These are phyloP conservation scores for Romanogobio albipinnatus DNA, from an alignment of 2,113 vertebrate species.

Conservation along the genomic window DNA sequence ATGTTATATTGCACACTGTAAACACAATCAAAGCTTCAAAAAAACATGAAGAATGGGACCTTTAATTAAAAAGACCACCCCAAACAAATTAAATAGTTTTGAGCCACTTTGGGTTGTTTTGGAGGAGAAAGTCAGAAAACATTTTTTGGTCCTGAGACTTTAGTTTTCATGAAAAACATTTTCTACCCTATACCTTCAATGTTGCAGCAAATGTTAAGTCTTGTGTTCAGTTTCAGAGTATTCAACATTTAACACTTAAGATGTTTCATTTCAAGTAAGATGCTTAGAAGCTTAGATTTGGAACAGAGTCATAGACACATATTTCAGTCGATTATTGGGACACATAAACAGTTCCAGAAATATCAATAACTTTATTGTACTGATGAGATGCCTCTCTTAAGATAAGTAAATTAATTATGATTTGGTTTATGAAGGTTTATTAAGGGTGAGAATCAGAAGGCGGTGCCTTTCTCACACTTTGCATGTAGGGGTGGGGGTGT, in stretches of 20 bases:
- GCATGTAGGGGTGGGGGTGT: slow-evolving; percentile 50
- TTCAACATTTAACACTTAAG: not conserved
- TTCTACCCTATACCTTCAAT: not conserved
- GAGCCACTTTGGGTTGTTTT: no score
- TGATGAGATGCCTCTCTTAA: not conserved
- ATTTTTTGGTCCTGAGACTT: no score
- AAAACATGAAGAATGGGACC: no score
- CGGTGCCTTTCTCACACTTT: slow-evolving; percentile 77
- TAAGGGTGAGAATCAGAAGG: slow-evolving; percentile 75
- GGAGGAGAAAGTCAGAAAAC: no score
- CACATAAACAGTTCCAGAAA: not conserved
- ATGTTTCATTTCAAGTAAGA: not conserved
- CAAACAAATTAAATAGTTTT: no score
- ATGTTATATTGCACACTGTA: no score
- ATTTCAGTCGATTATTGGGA: not conserved
- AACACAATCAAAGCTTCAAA: no score
- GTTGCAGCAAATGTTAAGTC: not conserved
- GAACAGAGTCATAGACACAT: not conserved
- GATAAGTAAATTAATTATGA: slow-evolving; percentile 34
- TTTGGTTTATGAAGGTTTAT: no score
- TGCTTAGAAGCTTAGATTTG: not conserved
- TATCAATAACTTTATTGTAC: not conserved
- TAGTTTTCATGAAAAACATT: no score
- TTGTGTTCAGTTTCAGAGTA: not conserved
- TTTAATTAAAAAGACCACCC: no score